phyloP scores from a whole-genome alignment of 2,888 invertebrate species.

The Deroplatys truncata region DNA sequence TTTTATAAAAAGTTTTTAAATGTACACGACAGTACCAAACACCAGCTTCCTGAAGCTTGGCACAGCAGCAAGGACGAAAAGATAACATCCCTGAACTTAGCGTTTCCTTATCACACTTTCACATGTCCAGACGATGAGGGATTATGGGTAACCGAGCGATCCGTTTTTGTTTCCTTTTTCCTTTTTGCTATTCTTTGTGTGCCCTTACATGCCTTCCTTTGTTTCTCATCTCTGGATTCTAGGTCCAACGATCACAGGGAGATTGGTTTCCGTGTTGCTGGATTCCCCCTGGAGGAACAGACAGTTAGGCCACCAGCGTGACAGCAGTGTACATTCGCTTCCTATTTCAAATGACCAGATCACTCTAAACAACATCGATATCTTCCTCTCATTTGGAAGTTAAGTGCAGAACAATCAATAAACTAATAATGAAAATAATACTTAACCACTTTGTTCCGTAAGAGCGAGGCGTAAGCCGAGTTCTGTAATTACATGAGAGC shows the following conservation, averaged over 20 bases:
- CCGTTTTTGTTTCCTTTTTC: not conserved
- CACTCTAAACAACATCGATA: too few species aligned
- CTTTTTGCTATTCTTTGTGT: not conserved
- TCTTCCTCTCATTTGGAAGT: too few species aligned
- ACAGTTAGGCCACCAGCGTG: constrained; percentile 8
- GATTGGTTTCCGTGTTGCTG: constrained; percentile 14
- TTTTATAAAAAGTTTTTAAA: too few species aligned
- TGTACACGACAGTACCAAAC: not conserved
- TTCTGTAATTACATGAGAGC: too few species aligned
- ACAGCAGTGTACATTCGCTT: constrained; percentile 6
- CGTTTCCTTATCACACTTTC: not conserved
- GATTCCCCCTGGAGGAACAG: constrained; percentile 13
- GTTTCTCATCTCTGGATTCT: not conserved
- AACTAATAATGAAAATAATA: too few species aligned
- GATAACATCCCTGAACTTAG: not conserved
- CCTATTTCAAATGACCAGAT: not conserved
- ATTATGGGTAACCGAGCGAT: not conserved
- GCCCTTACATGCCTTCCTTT: not conserved
- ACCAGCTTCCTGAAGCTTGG: not conserved
- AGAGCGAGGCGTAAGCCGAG: too few species aligned
- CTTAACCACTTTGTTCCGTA: too few species aligned
- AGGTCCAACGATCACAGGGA: not conserved
- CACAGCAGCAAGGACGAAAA: not conserved
- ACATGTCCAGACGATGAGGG: not conserved
- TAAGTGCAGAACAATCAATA: too few species aligned